Evolutionary conservation across 2,888 invertebrate genomes (phyloP).

Genomic region (Caenorhabditis sp.): DNA sequence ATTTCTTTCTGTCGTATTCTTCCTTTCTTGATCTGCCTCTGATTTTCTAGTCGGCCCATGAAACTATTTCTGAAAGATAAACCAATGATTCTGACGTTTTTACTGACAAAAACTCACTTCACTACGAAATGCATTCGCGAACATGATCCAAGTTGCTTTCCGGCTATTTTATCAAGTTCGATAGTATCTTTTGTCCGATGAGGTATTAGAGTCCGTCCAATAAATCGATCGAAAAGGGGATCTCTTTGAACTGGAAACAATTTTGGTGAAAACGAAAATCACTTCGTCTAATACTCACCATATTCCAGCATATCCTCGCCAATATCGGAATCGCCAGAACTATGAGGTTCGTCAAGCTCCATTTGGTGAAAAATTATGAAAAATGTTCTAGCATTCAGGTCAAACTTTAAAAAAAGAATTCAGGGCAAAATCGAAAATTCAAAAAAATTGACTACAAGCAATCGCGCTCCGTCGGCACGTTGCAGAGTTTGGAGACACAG

Average conservation of each 20-base stretch:
- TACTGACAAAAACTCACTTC: too few species aligned
- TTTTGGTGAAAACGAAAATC: not conserved
- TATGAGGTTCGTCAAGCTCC: not conserved
- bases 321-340: not conserved
- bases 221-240: not conserved
- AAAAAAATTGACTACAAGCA: not conserved
- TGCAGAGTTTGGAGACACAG: not conserved
- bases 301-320: not conserved
- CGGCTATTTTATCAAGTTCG: not conserved
- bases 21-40: too few species aligned
- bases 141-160: too few species aligned
- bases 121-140: too few species aligned
- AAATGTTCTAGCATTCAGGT: too few species aligned
- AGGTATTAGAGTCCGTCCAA: not conserved
- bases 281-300: not conserved
- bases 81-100: too few species aligned
- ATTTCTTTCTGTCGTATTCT: too few species aligned
- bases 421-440: too few species aligned
- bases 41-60: too few species aligned
- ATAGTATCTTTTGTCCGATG: not conserved
- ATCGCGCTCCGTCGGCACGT: not conserved
- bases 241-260: not conserved
- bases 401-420: too few species aligned
- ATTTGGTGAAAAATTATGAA: not conserved
- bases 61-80: too few species aligned